Evolutionary conservation across 2,888 invertebrate genomes (phyloP).

Genomic region (Phlogophora meticulosa): DNA sequence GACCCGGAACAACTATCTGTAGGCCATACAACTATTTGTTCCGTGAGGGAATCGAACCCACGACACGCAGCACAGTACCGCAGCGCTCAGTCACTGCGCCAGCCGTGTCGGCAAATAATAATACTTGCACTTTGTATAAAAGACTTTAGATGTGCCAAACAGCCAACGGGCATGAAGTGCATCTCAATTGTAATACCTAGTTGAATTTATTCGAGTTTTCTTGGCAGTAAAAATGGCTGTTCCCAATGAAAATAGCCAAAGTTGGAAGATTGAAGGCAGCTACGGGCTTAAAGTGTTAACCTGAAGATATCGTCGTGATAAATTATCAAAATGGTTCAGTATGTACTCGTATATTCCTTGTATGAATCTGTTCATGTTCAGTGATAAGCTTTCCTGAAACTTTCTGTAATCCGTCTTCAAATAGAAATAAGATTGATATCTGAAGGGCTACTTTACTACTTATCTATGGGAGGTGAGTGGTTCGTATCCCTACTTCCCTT

Average conservation of each 20-base stretch:
- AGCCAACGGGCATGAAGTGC: constrained; percentile 5
- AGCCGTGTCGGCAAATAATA: too few relatives aligned
- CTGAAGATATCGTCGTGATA: constrained; percentile 15
- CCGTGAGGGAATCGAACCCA: too few relatives aligned
- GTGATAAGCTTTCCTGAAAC: constrained; percentile 20
- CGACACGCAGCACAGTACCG: too few relatives aligned
- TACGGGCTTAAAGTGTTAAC: constrained; percentile 11
- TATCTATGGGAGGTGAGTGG: background rate
- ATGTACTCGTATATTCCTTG: background rate
- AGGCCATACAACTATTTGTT: too few relatives aligned
- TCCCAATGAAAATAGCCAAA: constrained; percentile 24
- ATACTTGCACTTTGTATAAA: background rate
- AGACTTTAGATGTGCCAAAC: background rate
- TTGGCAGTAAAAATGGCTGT: constrained; percentile 27
- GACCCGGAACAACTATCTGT: too few relatives aligned
- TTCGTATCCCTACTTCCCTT: background rate
- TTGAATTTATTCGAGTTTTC: constrained; percentile 39
- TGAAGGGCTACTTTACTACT: background rate
- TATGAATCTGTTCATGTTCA: background rate
- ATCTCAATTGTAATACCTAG: constrained; percentile 29
- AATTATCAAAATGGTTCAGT: background rate
- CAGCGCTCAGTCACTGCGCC: too few relatives aligned
- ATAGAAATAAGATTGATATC: constrained; percentile 2
- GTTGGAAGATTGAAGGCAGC: constrained; percentile 28
- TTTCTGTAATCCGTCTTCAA: background rate